Percentiles rank a stretch among this genome's conserved stretches.
phyloP scores from a whole-genome alignment of 2,113 vertebrate genomes.

The Lampris megalopsis region DNA sequence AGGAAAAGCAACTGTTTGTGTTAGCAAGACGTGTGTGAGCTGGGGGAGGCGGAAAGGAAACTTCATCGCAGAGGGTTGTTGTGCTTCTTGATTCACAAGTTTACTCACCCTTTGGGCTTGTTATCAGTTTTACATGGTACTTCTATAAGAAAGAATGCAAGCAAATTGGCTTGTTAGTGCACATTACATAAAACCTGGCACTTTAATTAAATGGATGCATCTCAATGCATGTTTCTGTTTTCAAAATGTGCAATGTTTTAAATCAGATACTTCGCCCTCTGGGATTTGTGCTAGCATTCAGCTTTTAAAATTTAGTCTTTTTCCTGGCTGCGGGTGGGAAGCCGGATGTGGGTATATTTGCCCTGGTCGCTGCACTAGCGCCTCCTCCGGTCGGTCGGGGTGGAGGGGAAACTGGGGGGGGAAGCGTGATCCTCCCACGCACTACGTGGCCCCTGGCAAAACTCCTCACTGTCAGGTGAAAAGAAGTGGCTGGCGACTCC shows the following conservation, averaged over 20 bases:
- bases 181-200: slow-evolving; percentile 43
- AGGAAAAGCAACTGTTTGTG: slow-evolving; percentile 71
- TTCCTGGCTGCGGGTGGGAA: background rate
- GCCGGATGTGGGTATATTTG: background rate
- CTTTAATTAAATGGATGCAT: slow-evolving; percentile 14
- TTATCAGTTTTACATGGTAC: slow-evolving; percentile 58
- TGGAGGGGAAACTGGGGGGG: no score
- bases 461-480: no score
- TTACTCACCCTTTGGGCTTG: slow-evolving; percentile 74
- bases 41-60: slow-evolving; percentile 77
- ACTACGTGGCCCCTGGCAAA: no score
- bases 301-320: slow-evolving; percentile 13
- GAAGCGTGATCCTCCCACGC: no score
- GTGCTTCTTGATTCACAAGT: slow-evolving; percentile 69
- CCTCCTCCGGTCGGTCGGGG: no score
- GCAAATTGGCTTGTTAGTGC: slow-evolving; percentile 37
- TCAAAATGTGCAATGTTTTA: slow-evolving; percentile 5
- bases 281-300: slow-evolving; percentile 24
- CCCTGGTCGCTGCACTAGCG: background rate
- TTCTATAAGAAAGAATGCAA: slow-evolving; percentile 44
- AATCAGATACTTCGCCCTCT: background rate
- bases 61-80: slow-evolving; percentile 74
- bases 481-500: no score
- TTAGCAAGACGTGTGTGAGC: slow-evolving; percentile 72
- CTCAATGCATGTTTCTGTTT: slow-evolving; percentile 23